Evolutionary conservation across 2,888 invertebrate species (phyloP), one percentile per base, ranked within the genome.

Genomic region (Cylloceria caligata): DNA sequence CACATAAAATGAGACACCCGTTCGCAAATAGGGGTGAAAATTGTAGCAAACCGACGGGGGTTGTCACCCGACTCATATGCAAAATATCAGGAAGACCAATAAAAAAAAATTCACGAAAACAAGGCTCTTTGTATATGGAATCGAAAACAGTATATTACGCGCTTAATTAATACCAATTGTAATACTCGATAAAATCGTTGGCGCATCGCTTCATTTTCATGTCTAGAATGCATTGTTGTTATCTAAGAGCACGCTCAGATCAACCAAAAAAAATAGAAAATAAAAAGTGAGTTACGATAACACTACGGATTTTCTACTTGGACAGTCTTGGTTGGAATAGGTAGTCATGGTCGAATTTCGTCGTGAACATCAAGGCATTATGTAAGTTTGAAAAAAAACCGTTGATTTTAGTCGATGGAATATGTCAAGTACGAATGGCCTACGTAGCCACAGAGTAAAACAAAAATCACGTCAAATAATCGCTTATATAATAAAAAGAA

Each of bases 391-490:
- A 11, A 11, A 21, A n/a, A n/a, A 49, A 49, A 11, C 21, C 6
- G 21, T 21, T 49, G 49, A 49, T 21, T 30, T 13, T 24, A 21
- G 57, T n/a, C 34, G 74, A 67, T 75, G 42, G 36, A 49, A 45
- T 76, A 9, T 13, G 68, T 45, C 36, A 39, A 68, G 39, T 39
- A 69, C 27, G 60, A 57, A 62, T 27, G 13, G 49, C 42, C 19
- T 1, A 69, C 42, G 47, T 7, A 52, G 52, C 52, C 16, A 64
- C 27, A 36, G 49, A 68, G 73, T 62, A 68, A 73, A 73, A 77
- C 68, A 47, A 77, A 81, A 72, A 77, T 64, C 72, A 45, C 72
- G 76, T 76, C 57, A 45, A 81, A 68, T 65, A 27, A 52, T 49
- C 39, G 69, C 49, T 52, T n/a, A 34, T 24, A 60, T 39, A 45